These are phyloP conservation scores for Riptortus pedestris DNA, from an alignment of 1,140 invertebrate species.

Conservation along the genomic window DNA sequence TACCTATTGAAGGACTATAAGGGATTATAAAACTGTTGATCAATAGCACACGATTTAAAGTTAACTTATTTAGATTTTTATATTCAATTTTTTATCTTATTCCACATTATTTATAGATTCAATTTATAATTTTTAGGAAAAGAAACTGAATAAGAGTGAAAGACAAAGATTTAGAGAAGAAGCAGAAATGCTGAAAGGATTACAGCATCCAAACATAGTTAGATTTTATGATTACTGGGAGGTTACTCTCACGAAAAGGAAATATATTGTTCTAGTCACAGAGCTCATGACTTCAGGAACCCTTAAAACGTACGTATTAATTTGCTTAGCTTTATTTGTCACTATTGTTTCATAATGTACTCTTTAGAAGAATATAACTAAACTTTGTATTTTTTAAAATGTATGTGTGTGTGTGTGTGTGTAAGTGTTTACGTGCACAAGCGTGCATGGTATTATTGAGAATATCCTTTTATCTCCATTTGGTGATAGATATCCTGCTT, in stretches of 20 bases:
- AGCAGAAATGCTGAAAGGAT: slow-evolving; percentile 97
- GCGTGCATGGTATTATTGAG: too few species aligned
- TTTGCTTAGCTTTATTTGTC: too few species aligned
- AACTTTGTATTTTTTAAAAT: neutral
- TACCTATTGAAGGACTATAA: too few species aligned
- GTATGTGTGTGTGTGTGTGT: neutral
- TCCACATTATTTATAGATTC: too few species aligned
- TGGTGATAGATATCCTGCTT: too few species aligned
- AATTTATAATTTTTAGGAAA: slow-evolving; percentile 61
- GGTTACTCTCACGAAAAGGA: slow-evolving; percentile 77
- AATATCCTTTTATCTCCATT: too few species aligned
- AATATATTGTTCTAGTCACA: slow-evolving; percentile 97
- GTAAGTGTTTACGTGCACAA: slow-evolving; percentile 10
- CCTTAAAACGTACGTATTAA: slow-evolving; percentile 75
- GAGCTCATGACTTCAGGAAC: slow-evolving; percentile 99
- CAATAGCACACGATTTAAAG: too few species aligned
- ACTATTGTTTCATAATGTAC: too few species aligned
- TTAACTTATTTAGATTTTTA: too few species aligned
- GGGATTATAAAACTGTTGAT: too few species aligned
- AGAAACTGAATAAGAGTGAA: slow-evolving; percentile 83
- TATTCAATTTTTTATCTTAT: too few species aligned
- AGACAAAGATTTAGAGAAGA: slow-evolving; percentile 93
- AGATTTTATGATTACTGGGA: slow-evolving; percentile 99
- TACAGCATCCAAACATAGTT: slow-evolving; percentile 99
- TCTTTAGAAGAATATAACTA: too few species aligned